Conservation (phyloP, 2,113 vertebrate species). For the Vanacampus margaritifer region DNA sequence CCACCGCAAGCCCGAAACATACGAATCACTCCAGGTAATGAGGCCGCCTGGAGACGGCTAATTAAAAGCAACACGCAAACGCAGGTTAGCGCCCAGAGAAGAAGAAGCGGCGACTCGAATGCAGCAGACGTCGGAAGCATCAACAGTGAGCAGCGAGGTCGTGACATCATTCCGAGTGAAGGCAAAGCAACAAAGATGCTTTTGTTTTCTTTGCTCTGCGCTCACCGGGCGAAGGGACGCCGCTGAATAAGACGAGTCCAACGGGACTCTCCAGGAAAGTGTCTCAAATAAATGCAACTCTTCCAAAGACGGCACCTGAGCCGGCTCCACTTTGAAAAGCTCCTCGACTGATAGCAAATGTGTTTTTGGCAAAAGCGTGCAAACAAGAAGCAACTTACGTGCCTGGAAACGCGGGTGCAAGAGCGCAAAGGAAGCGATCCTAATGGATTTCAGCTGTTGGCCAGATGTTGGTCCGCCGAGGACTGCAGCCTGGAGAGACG, state of each 20-base stretch:
- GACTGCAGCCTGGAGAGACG: constrained; percentile 54
- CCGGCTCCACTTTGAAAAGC: constrained; percentile 10
- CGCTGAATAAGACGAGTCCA: constrained; percentile 11
- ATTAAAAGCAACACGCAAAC: constrained; percentile 1
- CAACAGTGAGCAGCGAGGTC: constrained; percentile 29
- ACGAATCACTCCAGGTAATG: neutral
- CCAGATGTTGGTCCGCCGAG: constrained; percentile 68
- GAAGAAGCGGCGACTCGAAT: constrained; percentile 37
- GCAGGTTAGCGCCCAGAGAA: constrained; percentile 2
- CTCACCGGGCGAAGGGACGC: constrained; percentile 46
- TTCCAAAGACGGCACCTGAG: constrained; percentile 22
- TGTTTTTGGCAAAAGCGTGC: constrained; percentile 38
- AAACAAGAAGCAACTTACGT: constrained; percentile 60
- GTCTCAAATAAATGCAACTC: no score
- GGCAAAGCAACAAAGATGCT: constrained; percentile 59
- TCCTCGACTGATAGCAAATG: neutral
- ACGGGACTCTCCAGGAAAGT: neutral
- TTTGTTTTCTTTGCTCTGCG: constrained; percentile 54
- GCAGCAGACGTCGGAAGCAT: constrained; percentile 36
- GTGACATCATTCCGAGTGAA: constrained; percentile 41
- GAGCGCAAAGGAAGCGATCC: constrained; percentile 65
- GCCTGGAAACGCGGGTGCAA: constrained; percentile 56
- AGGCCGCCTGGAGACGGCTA: neutral
- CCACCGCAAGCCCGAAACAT: neutral
- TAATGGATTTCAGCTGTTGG: constrained; percentile 79